Conservation (phyloP, 1,140 invertebrate species). For the Drosophila lowei region DNA sequence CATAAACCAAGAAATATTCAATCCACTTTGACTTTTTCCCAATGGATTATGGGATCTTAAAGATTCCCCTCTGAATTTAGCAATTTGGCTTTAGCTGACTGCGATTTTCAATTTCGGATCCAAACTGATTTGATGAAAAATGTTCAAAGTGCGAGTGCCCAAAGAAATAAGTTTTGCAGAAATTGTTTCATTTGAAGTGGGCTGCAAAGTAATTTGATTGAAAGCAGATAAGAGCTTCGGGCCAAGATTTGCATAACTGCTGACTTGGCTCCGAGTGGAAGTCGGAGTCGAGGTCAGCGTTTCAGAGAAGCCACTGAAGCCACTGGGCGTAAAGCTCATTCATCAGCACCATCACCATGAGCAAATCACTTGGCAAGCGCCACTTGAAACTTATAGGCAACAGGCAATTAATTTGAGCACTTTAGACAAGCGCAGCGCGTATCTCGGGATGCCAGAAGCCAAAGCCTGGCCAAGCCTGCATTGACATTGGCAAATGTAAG, state of each 20-base stretch:
- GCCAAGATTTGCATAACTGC: constrained; percentile 67
- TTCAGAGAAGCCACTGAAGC: constrained; percentile 47
- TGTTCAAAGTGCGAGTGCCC: constrained; percentile 47
- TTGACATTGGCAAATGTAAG: constrained; percentile 61
- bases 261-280: constrained; percentile 40
- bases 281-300: constrained; percentile 30
- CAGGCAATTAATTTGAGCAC: constrained; percentile 70
- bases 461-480: constrained; percentile 3
- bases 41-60: no score
- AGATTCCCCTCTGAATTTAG: no score
- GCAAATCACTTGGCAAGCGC: constrained; percentile 22
- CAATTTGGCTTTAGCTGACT: background rate
- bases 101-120: constrained; percentile 5
- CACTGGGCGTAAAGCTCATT: constrained; percentile 36
- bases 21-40: no score
- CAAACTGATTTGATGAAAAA: constrained; percentile 19
- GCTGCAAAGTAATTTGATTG: constrained; percentile 75
- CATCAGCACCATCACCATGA: constrained; percentile 44
- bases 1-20: no score
- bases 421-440: constrained; percentile 40
- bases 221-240: constrained; percentile 36
- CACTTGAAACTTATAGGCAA: constrained; percentile 44
- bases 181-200: constrained; percentile 40
- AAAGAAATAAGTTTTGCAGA: constrained; percentile 52
- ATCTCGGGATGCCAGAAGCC: constrained; percentile 18